Evolutionary conservation across 2,888 invertebrate species (phyloP).

Genomic region (Rhagophthalmus giganteus): DNA sequence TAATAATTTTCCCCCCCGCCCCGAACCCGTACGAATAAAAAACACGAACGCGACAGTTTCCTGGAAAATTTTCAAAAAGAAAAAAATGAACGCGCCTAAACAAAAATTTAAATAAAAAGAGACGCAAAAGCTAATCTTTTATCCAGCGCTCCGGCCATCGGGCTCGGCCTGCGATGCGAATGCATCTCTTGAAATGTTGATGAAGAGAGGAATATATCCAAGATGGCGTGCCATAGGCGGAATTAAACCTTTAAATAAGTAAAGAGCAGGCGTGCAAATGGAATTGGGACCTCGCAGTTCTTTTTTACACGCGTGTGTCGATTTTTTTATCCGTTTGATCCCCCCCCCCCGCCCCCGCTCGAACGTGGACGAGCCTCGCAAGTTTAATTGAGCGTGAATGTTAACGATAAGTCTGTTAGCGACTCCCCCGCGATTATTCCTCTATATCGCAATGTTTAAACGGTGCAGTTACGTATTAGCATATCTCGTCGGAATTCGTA

Average conservation of each 20-base stretch:
- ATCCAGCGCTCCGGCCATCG: background rate
- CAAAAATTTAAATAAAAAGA: background rate
- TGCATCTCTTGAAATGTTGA: slow-evolving; percentile 45
- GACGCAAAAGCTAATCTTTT: background rate
- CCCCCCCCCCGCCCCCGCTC: background rate
- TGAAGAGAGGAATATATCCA: slow-evolving; percentile 42
- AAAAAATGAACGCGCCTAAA: too few relatives aligned
- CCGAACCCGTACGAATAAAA: too few relatives aligned
- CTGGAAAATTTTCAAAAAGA: too few relatives aligned
- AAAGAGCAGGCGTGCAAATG: slow-evolving; percentile 37
- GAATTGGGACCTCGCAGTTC: slow-evolving; percentile 28
- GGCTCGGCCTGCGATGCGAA: slow-evolving; percentile 21
- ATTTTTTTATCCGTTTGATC: slow-evolving; percentile 1
- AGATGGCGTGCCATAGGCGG: slow-evolving; percentile 43
- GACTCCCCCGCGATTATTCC: slow-evolving; percentile 6
- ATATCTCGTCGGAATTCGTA: slow-evolving; percentile 13
- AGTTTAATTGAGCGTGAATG: slow-evolving; percentile 17
- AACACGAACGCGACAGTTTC: too few relatives aligned
- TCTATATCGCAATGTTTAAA: slow-evolving; percentile 8
- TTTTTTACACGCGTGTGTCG: slow-evolving; percentile 10
- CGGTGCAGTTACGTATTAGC: slow-evolving; percentile 16
- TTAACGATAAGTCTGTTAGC: slow-evolving; percentile 18
- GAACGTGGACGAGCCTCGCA: slow-evolving; percentile 1
- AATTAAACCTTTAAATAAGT: slow-evolving; percentile 49
- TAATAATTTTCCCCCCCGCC: too few relatives aligned